Base-by-base conservation (phyloP, 2,113 vertebrate species). In the Hypanus sabinus region DNA sequence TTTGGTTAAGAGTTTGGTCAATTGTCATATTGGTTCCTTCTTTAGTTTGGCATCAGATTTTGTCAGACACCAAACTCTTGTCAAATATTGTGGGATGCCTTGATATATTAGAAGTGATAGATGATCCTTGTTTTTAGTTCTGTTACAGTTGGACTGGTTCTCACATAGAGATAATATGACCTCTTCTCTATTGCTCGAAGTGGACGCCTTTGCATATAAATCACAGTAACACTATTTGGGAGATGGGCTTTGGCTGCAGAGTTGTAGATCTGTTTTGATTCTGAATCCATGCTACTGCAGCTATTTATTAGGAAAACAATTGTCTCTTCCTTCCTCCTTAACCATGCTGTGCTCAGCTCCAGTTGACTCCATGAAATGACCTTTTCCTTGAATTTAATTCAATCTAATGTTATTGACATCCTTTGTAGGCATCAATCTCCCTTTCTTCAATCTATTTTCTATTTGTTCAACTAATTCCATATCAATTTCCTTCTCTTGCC, bases 401-500 rank as follows among this genome's bases (percentile, higher is more conserved):
- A 65, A 33, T 20, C 65, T n/a, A 65, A 6, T 90, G 6, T 65
- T 57, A 60, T 87, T 60, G 60, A 57, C 57, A 12, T n/a, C 55
- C 55, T 27, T 87, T 55, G 30, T n/a, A 87, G 27, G 12, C 27
- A 14, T 60, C 55, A 30, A 27, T 55, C 27, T 30, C 30, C 60
- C n/a, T 90, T 90, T 90, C 30, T 65, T 20, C 60, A 90, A 65
- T 33, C 33, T 60, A 90, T 90, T 90, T 90, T 18, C n/a, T 68
- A 68, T 90, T 90, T 90, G 57, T 65, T 90, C 85, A 33, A 90
- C 18, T 65, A 90, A 90, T 90, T 65, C 85, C 60, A 33, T 33
- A 65, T 90, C 85, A 68, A 62, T 90, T 90, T 90, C 85, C 85
- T 65, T 12, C 85, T 20, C 85, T 90, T 90, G 85, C 30, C 85